Base-by-base conservation (phyloP, 1,140 invertebrate genomes). In the Sweltsa coloradensis region DNA sequence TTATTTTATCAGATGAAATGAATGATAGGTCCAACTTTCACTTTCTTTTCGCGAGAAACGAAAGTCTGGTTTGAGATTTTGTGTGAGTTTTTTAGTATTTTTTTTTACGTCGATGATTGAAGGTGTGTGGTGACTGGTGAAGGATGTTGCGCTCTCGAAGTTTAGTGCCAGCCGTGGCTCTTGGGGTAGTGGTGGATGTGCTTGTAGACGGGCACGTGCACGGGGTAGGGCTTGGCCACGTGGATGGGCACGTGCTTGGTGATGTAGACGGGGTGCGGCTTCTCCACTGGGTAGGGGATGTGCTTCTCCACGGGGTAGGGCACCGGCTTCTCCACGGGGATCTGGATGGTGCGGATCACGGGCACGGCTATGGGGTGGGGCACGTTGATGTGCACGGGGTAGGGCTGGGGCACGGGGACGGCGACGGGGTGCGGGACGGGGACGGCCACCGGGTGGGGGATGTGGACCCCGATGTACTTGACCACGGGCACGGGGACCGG, bases 141-240 rank as follows among this genome's bases (percentile, higher is more conserved):
- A n/a, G n/a, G n/a, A n/a, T n/a, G n/a, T n/a, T n/a, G n/a, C n/a
- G n/a, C n/a, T n/a, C n/a, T n/a, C n/a, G n/a, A n/a, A n/a, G n/a
- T n/a, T n/a, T n/a, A n/a, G n/a, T n/a, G n/a, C 46, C 46, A 40
- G 19, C 48, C 48, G 16, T 36, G 23, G n/a, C 31, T 18, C 19
- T 21, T 47, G 22, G 26, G 73, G 61, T 81, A 77, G 58, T 82
- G 80, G 67, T 83, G 81, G 52, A 85, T 77, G 63, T 85, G 81
- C 63, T 84, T 85, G 70, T 84, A 85, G 37, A 85, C 78, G 4
- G 81, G 82, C 14, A 82, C 77, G 53, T 82, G 81, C 43, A 85
- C 81, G 36, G 82, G 78, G 62, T 85, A 84, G 19, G 82, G 81
- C 63, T 83, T 83, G 13, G 78, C 78, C 54, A 85, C 76, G 21